Evolutionary conservation across 2,888 invertebrate species (phyloP), one percentile per base, ranked within the genome.

Genomic region (Lacanobia oleracea): DNA sequence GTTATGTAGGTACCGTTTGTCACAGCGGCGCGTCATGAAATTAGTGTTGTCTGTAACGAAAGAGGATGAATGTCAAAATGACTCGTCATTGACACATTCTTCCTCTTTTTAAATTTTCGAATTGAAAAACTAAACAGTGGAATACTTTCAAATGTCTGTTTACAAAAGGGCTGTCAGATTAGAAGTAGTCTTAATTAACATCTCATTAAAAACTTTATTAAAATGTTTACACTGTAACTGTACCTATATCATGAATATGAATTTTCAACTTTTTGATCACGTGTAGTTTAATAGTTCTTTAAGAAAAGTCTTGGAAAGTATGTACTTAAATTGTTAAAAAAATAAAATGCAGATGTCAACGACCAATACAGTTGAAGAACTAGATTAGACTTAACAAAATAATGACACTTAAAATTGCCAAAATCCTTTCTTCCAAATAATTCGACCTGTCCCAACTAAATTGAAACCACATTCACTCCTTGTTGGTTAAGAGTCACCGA

Each of bases 401-500:
- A 75, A 59, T 67, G 76, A 48, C 57, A 48, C 51, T 40, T 53
- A 59, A 75, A 67, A 60, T 74, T 73, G 76, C 0, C 59, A 76
- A 33, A 74, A 53, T 54, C 68, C 40, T 75, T 53, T 59, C 62
- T 65, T 57, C 0, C 33, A 63, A 64, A 69, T 33, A 54, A 56
- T 65, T 64, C 50, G 53, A 64, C 71, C 56, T 57, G 48, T 51
- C 18, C 43, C 51, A 27, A 14, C 45, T 65, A 63, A 77, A 77
- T 69, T 72, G 65, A 73, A 72, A 69, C 66, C 59, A 68, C 77
- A 77, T 73, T 81, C 62, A 53, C 60, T 50, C 33, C 63, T 60
- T 23, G 51, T 23, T 33, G 33, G 6, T 65, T 12, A 56, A 56
- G 48, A 67, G 79, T 80, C 82, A 80, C 68, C 79, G 79, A 80